Base-by-base conservation (phyloP, 2,888 invertebrate species). In the Nesidiocoris tenuis region DNA sequence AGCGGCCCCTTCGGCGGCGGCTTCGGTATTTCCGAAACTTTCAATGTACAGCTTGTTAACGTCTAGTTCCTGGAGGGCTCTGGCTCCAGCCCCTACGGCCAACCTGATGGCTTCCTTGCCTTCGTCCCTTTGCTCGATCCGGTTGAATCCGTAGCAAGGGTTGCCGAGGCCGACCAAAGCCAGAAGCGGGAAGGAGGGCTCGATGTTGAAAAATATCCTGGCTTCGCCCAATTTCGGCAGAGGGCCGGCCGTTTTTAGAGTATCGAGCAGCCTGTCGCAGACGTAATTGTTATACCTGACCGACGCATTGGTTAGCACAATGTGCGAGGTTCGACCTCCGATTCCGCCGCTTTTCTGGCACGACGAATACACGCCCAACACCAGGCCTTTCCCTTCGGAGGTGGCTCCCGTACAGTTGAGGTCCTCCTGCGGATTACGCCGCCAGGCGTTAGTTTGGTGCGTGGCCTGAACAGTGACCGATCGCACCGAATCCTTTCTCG, bases 1-100 rank as follows among this genome's bases (percentile, higher is more conserved):
- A 1, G 86, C 85, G 0, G 91, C 89, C 1, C 93, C 94, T 83
- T 94, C 94, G 0, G 93, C 93, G 0, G 93, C 89, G 0, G 92
- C 91, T 82, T 92, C 91, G 0, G 92, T 89, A 81, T 90, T 87
- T 16, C 90, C 91, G 81, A 93, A 91, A 18, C 90, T 89, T 82
- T 94, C 94, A 0, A 94, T 86, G 78, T 87, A 87, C 54, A 94
- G 87, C 56, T 85, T 83, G 63, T 84, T 85, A 0, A 89, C 87
- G 23, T 76, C 83, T 17, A 89, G 82, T 1, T 83, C 81, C 57
- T 87, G 86, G 9, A 91, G 83, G 1, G 87, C 87, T 78, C 84
- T 85, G 22, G 88, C 87, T 0, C 89, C 91, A 1, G 85, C 85
- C 0, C 88, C 89, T 0, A 91, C 87, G 0, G 92, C 93, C 67